Evolutionary conservation across 2,888 invertebrate genomes (phyloP).

Genomic region (Oscheius onirici): DNA sequence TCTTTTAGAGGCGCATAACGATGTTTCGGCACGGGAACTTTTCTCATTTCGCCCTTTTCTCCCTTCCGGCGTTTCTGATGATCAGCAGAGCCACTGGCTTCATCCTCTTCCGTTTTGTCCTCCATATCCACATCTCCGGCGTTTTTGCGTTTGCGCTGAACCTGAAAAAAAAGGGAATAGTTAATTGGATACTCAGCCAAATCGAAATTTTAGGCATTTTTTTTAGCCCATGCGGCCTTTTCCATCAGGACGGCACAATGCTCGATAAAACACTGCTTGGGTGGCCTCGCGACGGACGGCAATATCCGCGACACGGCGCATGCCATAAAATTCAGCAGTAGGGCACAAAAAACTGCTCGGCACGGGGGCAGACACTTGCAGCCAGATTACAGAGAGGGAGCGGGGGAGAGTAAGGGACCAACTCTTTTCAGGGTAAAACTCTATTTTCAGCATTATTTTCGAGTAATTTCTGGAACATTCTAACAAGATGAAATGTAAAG

Average conservation of each 20-base stretch:
- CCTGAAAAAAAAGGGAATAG: constrained; percentile 35
- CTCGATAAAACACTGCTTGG: constrained; percentile 13
- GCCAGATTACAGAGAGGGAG: neutral
- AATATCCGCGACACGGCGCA: constrained; percentile 21
- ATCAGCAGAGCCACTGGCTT: constrained; percentile 30
- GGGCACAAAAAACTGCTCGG: constrained; percentile 10
- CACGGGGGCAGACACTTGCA: neutral
- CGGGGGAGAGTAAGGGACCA: neutral
- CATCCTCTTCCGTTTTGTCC: constrained; percentile 37
- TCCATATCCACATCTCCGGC: constrained; percentile 54
- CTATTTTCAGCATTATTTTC: too few species aligned
- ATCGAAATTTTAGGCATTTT: neutral
- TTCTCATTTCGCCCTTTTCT: constrained; percentile 57
- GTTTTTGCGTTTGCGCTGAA: constrained; percentile 53
- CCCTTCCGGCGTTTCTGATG: constrained; percentile 50
- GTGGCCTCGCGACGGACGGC: constrained; percentile 10
- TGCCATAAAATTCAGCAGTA: constrained; percentile 15
- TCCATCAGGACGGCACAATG: constrained; percentile 9
- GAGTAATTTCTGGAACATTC: neutral
- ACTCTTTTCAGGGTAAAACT: too few species aligned
- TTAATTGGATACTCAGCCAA: neutral
- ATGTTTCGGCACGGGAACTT: constrained; percentile 87
- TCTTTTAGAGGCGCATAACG: constrained; percentile 93
- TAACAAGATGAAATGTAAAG: too few species aligned
- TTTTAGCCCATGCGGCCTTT: constrained; percentile 1